phyloP scores from a whole-genome alignment of 2,888 invertebrate genomes.

The Steinernema hermaphroditum region DNA sequence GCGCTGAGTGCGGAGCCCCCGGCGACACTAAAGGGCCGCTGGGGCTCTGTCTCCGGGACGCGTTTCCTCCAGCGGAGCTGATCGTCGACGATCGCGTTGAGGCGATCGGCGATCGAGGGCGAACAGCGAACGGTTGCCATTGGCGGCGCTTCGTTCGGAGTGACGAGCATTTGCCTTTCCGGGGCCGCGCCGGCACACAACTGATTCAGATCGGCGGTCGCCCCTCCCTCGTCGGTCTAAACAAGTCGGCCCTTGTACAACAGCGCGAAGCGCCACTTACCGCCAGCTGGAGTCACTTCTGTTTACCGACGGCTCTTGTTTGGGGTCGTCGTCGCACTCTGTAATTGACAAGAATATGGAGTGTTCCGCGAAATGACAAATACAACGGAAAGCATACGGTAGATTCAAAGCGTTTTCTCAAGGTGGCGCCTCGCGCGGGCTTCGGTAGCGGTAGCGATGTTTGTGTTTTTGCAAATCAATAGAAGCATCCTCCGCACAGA shows the following conservation, averaged over 20 bases:
- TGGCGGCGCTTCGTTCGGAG: neutral
- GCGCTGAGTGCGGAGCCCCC: neutral
- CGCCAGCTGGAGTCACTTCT: neutral
- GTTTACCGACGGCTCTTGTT: constrained; percentile 27
- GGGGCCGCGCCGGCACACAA: constrained; percentile 21
- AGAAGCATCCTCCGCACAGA: too few relatives aligned
- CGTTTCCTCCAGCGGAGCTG: constrained; percentile 12
- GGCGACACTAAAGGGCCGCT: neutral
- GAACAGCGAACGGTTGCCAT: constrained; percentile 15
- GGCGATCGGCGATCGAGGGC: constrained; percentile 20
- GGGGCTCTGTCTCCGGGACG: neutral
- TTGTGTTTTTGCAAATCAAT: too few relatives aligned
- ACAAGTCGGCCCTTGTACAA: constrained; percentile 16
- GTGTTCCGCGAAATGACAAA: neutral
- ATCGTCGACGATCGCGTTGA: constrained; percentile 17
- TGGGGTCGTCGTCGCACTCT: neutral
- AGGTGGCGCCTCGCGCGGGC: too few relatives aligned
- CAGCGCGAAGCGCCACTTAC: constrained; percentile 27
- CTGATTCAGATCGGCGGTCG: constrained; percentile 23
- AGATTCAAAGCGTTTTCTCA: too few relatives aligned
- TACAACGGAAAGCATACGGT: too few relatives aligned
- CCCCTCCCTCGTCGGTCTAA: constrained; percentile 25
- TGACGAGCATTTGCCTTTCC: constrained; percentile 18
- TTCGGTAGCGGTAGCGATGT: too few relatives aligned
- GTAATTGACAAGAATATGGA: neutral